These are phyloP conservation scores for Chlorodrepanis virens DNA, from an alignment of 2,113 vertebrate species.

Conservation along the genomic window DNA sequence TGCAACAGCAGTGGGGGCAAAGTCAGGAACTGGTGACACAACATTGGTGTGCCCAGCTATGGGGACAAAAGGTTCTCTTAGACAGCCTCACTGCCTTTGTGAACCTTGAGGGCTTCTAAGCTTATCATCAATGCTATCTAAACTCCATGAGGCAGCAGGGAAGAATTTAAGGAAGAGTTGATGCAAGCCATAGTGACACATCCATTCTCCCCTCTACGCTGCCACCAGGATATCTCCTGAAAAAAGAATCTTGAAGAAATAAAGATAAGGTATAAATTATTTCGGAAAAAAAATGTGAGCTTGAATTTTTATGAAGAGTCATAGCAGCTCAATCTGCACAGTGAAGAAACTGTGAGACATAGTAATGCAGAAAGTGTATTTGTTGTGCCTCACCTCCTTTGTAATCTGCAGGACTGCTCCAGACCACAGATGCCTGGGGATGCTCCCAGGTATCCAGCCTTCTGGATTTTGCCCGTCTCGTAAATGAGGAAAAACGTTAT, in stretches of 20 bases:
- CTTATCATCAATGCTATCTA: background rate
- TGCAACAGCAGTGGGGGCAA: background rate
- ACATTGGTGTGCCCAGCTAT: background rate
- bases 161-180: background rate
- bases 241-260: background rate
- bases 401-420: background rate
- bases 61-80: background rate
- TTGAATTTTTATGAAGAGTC: background rate
- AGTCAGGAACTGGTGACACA: background rate
- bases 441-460: background rate
- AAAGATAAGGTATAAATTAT: background rate
- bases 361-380: background rate
- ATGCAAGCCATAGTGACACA: background rate
- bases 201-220: background rate
- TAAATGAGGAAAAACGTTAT: background rate
- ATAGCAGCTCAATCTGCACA: background rate
- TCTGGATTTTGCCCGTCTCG: background rate
- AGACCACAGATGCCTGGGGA: background rate
- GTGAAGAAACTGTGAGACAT: rapidly evolving
- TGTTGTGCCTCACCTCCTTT: background rate
- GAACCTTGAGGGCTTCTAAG: background rate
- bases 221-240: background rate
- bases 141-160: background rate
- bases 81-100: background rate
- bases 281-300: background rate